phyloP scores from a whole-genome alignment of 2,797 vertebrate species.

The Mus spretus region DNA sequence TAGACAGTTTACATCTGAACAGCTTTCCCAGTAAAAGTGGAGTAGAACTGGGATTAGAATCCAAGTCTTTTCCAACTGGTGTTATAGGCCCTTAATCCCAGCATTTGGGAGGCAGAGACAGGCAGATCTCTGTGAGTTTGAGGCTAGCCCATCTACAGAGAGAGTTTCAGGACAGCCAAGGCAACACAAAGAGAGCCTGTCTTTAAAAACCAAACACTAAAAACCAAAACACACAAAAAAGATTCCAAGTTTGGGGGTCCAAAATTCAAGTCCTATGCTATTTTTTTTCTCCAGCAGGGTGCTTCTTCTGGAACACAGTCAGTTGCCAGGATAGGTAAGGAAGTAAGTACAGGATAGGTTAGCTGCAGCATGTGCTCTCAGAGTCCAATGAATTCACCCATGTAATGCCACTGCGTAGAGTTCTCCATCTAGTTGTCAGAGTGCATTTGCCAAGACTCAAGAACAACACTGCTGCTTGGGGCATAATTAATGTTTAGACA shows the following conservation, averaged over 20 bases:
- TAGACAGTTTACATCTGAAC: background rate
- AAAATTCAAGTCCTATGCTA: conserved; percentile 3
- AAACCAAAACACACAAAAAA: background rate
- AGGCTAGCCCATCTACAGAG: background rate
- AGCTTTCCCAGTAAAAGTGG: conserved; percentile 7
- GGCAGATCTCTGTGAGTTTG: background rate
- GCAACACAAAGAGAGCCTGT: background rate
- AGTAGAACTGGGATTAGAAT: conserved; percentile 53
- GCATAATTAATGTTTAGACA: conserved; percentile 81
- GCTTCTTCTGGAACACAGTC: conserved; percentile 25
- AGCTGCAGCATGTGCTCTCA: conserved; percentile 4
- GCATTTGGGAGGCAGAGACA: background rate
- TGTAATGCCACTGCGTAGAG: conserved; percentile 8
- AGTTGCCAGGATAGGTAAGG: conserved; percentile 31
- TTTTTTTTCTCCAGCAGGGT: conserved; percentile 20
- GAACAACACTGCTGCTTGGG: conserved; percentile 77
- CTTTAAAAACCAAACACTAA: background rate
- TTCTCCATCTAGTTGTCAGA: conserved; percentile 76
- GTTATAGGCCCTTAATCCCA: background rate
- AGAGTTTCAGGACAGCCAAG: background rate
- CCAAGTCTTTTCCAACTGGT: background rate
- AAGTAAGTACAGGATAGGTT: background rate
- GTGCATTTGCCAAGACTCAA: conserved; percentile 77
- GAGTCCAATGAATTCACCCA: conserved; percentile 51
- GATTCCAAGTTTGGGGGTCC: background rate